Conservation (phyloP, 1,140 invertebrate species). For the Zaprionus gabonicus region DNA sequence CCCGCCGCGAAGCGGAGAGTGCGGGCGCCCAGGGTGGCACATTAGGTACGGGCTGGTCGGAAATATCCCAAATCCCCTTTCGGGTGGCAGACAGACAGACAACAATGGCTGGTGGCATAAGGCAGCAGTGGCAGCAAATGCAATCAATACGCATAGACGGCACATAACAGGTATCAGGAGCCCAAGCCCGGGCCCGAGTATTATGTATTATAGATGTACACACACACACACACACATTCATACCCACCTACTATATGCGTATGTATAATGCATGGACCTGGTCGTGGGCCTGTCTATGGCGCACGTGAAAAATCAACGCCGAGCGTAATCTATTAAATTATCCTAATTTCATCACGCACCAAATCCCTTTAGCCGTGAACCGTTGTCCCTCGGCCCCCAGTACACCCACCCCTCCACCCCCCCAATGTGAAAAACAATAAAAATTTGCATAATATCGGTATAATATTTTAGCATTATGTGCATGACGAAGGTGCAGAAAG, state of each 20-base stretch:
- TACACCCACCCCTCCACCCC: neutral
- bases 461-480: slow-evolving; percentile 81
- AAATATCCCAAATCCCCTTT: slow-evolving; percentile 49
- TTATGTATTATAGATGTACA: slow-evolving; percentile 27
- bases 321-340: slow-evolving; percentile 81
- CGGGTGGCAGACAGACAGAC: slow-evolving; percentile 62
- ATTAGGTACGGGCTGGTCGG: slow-evolving; percentile 32
- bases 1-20: slow-evolving; percentile 20
- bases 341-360: slow-evolving; percentile 83
- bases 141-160: slow-evolving; percentile 80
- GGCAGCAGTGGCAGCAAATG: slow-evolving; percentile 49
- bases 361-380: slow-evolving; percentile 75
- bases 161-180: slow-evolving; percentile 75
- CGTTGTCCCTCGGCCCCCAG: slow-evolving; percentile 2
- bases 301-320: slow-evolving; percentile 78
- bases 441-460: slow-evolving; percentile 83
- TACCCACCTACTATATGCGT: slow-evolving; percentile 9
- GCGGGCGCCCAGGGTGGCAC: slow-evolving; percentile 24
- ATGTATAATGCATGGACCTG: slow-evolving; percentile 60
- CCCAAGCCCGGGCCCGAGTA: slow-evolving; percentile 19
- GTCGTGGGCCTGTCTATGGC: slow-evolving; percentile 18
- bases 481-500: slow-evolving; percentile 72
- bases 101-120: slow-evolving; percentile 55
- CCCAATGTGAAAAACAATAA: slow-evolving; percentile 69
- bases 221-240: neutral